Evolutionary conservation across 2,113 vertebrate genomes (phyloP).

Genomic region (Campylorhamphus procurvoides): DNA sequence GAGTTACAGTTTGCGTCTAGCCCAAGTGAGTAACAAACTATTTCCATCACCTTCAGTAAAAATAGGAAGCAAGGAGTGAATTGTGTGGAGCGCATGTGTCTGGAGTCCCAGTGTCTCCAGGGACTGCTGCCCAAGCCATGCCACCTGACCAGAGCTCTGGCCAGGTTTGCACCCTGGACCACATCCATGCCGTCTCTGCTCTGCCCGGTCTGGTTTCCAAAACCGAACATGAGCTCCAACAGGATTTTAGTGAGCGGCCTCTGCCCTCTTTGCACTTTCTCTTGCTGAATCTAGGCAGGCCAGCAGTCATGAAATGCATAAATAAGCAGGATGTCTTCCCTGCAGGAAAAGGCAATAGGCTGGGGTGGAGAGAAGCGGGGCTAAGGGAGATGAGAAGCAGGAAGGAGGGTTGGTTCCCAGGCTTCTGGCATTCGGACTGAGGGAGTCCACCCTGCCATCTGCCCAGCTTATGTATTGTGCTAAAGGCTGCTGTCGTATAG

Average conservation of each 20-base stretch:
- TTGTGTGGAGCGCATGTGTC: neutral
- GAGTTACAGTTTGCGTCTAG: neutral
- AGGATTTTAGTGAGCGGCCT: neutral
- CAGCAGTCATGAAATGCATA: neutral
- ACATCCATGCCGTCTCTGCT: neutral
- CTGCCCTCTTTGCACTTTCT: conserved; percentile 16
- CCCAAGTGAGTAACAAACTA: neutral
- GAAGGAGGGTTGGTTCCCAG: conserved; percentile 67
- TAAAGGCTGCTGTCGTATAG: conserved; percentile 12
- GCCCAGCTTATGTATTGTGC: conserved; percentile 59
- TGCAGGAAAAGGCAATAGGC: conserved; percentile 56
- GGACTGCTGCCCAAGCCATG: neutral
- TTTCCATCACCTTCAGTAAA: neutral
- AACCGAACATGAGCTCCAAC: neutral
- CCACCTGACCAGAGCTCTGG: neutral
- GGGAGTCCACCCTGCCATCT: conserved; percentile 63
- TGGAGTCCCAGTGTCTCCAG: neutral
- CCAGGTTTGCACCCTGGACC: rapidly evolving
- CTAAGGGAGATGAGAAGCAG: conserved; percentile 66
- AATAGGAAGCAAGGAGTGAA: neutral
- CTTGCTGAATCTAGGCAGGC: neutral
- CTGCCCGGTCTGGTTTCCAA: neutral
- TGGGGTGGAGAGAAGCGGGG: neutral
- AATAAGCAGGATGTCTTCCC: conserved; percentile 65
- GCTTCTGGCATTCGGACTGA: conserved; percentile 50